Evolutionary conservation across 2,888 invertebrate genomes (phyloP).

Genomic region (Cosmopolites sordidus): DNA sequence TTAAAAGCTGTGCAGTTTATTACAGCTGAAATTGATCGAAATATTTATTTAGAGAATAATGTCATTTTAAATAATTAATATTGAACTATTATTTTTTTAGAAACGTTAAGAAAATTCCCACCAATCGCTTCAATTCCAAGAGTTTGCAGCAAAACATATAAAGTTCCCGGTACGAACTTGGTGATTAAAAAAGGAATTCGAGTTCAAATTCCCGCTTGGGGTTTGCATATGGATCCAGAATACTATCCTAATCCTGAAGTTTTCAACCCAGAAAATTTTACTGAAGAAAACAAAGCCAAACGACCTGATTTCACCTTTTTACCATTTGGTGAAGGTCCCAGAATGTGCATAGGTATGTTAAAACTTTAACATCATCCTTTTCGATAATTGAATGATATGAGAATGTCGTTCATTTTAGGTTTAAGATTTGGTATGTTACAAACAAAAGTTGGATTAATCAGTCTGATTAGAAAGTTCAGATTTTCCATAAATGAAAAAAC

Average conservation of each 20-base stretch:
- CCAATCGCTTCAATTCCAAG: conserved; percentile 33
- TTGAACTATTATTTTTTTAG: conserved; percentile 30
- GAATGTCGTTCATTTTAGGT: conserved; percentile 8
- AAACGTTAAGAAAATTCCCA: conserved; percentile 44
- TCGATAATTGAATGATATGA: too few relatives aligned
- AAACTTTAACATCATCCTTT: too few relatives aligned
- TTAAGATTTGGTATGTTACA: conserved; percentile 35
- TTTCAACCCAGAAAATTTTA: conserved; percentile 36
- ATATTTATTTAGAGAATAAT: too few relatives aligned
- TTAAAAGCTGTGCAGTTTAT: too few relatives aligned
- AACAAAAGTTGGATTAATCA: conserved; percentile 32
- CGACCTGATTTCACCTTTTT: conserved; percentile 31
- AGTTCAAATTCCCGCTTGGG: conserved; percentile 38
- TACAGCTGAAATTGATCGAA: too few relatives aligned
- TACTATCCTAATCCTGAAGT: conserved; percentile 34
- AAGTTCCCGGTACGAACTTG: conserved; percentile 38
- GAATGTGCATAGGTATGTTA: conserved; percentile 42
- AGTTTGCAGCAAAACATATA: conserved; percentile 33
- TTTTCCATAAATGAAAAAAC: conserved; percentile 35
- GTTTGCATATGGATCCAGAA: conserved; percentile 34
- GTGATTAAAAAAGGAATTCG: conserved; percentile 40
- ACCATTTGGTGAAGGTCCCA: conserved; percentile 45
- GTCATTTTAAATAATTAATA: too few relatives aligned
- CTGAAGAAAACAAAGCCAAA: conserved; percentile 29
- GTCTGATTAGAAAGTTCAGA: conserved; percentile 24